These are phyloP conservation scores for Saccostrea echinata DNA, from an alignment of 1,140 invertebrate genomes.

Conservation along the genomic window DNA sequence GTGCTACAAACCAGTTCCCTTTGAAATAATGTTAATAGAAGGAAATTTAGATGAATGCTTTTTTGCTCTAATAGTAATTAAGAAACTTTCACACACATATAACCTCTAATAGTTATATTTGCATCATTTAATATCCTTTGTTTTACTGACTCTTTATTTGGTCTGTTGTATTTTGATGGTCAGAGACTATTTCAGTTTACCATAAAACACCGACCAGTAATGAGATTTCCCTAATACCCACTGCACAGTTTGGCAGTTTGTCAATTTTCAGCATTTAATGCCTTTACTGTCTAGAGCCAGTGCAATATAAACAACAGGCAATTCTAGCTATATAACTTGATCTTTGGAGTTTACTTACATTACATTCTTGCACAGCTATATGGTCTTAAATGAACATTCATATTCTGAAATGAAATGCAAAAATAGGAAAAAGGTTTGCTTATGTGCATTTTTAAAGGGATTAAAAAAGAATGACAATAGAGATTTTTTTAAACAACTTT, in stretches of 20 bases:
- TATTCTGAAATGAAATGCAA: no score
- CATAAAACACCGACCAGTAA: neutral
- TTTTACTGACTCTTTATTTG: neutral
- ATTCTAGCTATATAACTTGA: neutral
- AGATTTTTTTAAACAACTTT: no score
- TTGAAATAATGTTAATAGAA: neutral
- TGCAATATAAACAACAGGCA: conserved; percentile 15
- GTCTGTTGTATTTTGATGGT: neutral
- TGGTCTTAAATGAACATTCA: no score
- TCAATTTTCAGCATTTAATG: neutral
- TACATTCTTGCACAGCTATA: no score
- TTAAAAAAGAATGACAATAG: no score
- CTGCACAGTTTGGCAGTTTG: conserved; percentile 14
- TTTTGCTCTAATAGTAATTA: no score
- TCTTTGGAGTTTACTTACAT: no score
- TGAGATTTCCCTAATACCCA: neutral
- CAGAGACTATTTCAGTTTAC: neutral
- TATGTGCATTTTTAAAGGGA: no score
- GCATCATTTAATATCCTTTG: no score
- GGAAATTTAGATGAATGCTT: neutral
- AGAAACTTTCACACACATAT: no score
- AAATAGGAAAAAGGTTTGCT: no score
- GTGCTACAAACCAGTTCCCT: neutral
- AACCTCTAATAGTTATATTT: no score
- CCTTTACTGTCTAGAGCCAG: neutral